A percentile compares a stretch with the other conserved stretches of the same genome.
These are phyloP conservation scores for Channa striata DNA, from an alignment of 2,797 vertebrate genomes.

Conservation along the genomic window DNA sequence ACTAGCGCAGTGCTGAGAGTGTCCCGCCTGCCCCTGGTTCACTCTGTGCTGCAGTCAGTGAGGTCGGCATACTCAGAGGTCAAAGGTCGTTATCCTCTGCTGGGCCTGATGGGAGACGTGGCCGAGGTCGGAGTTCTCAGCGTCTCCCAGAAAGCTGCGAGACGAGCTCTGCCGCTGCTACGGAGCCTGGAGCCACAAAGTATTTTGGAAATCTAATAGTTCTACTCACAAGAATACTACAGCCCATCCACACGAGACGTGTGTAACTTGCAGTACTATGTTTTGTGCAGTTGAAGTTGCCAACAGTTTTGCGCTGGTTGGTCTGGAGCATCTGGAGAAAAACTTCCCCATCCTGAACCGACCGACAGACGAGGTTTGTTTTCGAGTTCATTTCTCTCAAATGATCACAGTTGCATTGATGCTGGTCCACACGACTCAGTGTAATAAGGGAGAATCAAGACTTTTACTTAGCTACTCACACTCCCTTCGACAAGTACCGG, in stretches of 20 bases:
- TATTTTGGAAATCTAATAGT: conserved; percentile 11
- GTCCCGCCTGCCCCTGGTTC: conserved; percentile 74
- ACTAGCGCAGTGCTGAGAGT: conserved; percentile 61
- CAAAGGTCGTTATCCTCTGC: conserved; percentile 76
- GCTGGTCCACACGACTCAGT: too few species aligned
- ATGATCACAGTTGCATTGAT: too few species aligned
- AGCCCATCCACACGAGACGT: too few species aligned
- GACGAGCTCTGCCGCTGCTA: conserved; percentile 61
- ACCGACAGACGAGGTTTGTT: conserved; percentile 77
- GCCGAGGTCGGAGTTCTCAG: conserved; percentile 69
- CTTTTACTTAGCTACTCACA: too few species aligned
- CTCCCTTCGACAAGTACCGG: too few species aligned
- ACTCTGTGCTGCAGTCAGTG: conserved; percentile 64
- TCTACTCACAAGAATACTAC: background rate
- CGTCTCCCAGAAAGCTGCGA: conserved; percentile 63
- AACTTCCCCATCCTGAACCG: conserved; percentile 80
- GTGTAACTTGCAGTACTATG: too few species aligned
- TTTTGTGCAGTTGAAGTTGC: conserved; percentile 69
- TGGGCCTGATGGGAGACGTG: conserved; percentile 70
- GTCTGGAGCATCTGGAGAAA: conserved; percentile 77
- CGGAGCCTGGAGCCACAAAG: conserved; percentile 72
- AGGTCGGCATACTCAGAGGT: conserved; percentile 54
- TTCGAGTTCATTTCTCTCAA: too few species aligned
- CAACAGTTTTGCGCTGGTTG: conserved; percentile 72
- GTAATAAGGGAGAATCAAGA: too few species aligned